phyloP scores from a whole-genome alignment of 2,797 vertebrate species.

The Channallabes apus region DNA sequence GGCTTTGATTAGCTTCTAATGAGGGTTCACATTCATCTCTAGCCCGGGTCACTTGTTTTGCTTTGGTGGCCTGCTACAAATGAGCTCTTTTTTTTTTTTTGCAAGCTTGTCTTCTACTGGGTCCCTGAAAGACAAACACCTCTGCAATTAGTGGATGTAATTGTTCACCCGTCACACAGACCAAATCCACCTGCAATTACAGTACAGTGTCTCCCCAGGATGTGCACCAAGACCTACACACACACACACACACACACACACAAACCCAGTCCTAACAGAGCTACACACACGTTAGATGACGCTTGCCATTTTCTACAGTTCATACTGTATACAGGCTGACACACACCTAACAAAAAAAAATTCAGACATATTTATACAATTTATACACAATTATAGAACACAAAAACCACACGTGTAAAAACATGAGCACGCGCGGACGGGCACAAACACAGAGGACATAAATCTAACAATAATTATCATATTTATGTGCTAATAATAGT shows the following conservation, averaged over 20 bases:
- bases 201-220: slow-evolving; percentile 48
- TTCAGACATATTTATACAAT: not conserved
- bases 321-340: not conserved
- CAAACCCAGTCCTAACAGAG: not conserved
- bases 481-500: not conserved
- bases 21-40: slow-evolving; percentile 56
- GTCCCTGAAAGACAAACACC: slow-evolving; percentile 56
- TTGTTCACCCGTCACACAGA: slow-evolving; percentile 53
- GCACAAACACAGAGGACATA: not conserved
- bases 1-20: slow-evolving; percentile 59
- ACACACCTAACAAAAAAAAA: not conserved
- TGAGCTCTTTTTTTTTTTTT: slow-evolving; percentile 41
- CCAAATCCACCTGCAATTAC: slow-evolving; percentile 64
- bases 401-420: too few species aligned
- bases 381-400: not conserved
- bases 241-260: not conserved
- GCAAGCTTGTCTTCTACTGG: slow-evolving; percentile 44
- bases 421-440: not conserved
- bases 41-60: slow-evolving; percentile 59
- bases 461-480: not conserved
- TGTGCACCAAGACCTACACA: not conserved
- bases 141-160: slow-evolving; percentile 58
- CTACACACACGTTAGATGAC: not conserved
- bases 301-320: too few species aligned
- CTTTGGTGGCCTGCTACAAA: slow-evolving; percentile 59